Percentiles rank a stretch among this genome's conserved stretches.
Conservation (phyloP, 1,140 invertebrate genomes). For the Epicauta chinensis region DNA sequence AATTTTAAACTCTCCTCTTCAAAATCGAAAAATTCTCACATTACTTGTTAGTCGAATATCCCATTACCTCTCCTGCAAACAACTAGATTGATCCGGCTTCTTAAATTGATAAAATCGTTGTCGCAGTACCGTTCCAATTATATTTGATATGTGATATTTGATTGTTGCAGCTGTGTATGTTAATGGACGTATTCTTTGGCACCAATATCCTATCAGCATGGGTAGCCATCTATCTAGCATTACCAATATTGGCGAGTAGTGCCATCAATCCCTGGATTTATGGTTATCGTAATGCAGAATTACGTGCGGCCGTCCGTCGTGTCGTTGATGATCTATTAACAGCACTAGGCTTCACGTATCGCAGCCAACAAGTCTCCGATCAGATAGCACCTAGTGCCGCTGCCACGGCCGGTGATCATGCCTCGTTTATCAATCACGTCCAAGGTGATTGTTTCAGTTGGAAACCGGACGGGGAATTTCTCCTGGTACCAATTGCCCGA, state of each 20-base stretch:
- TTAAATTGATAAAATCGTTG: no score
- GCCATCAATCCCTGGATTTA: constrained; percentile 63
- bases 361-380: constrained; percentile 30
- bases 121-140: no score
- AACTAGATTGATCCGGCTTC: no score
- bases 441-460: constrained; percentile 27
- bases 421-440: constrained; percentile 36
- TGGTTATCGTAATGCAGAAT: constrained; percentile 59
- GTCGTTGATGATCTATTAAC: constrained; percentile 49
- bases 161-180: constrained; percentile 50
- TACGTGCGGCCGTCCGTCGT: constrained; percentile 53
- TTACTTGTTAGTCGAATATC: no score
- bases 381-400: constrained; percentile 34
- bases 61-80: no score
- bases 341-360: constrained; percentile 43
- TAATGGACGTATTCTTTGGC: constrained; percentile 49
- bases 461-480: constrained; percentile 32
- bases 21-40: no score
- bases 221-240: constrained; percentile 49
- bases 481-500: constrained; percentile 36
- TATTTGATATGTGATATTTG: background rate
- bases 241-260: constrained; percentile 55
- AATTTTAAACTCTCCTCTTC: no score
- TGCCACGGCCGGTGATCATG: constrained; percentile 35
- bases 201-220: constrained; percentile 49